A percentile compares a stretch with the other conserved stretches of the same genome.
phyloP scores from a whole-genome alignment of 1,140 invertebrate species.

The Prorops nasuta region DNA sequence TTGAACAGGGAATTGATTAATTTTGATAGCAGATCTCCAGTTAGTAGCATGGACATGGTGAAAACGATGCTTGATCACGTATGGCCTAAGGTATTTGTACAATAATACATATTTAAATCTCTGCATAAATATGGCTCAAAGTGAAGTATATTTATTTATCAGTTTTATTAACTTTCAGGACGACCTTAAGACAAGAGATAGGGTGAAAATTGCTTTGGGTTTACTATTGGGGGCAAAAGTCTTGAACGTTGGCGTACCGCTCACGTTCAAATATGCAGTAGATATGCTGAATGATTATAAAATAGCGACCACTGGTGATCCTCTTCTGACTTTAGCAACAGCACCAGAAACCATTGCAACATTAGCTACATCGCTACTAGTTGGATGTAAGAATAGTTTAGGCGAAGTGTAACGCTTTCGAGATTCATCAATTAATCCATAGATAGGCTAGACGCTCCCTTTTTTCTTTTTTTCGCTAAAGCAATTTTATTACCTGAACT shows the following conservation, averaged over 20 bases:
- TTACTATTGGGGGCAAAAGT: constrained; percentile 81
- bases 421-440: too few relatives aligned
- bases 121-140: too few relatives aligned
- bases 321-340: constrained; percentile 65
- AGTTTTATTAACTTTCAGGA: constrained; percentile 59
- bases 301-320: constrained; percentile 49
- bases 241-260: constrained; percentile 93
- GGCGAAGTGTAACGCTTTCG: too few relatives aligned
- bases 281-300: constrained; percentile 80
- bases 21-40: constrained; percentile 58
- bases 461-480: too few relatives aligned
- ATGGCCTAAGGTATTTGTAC: constrained; percentile 81
- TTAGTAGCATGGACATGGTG: constrained; percentile 80
- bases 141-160: too few relatives aligned
- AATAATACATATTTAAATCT: constrained; percentile 2
- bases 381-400: constrained; percentile 79
- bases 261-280: constrained; percentile 92
- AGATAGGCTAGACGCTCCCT: too few relatives aligned
- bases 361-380: constrained; percentile 74
- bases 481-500: too few relatives aligned
- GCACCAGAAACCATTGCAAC: constrained; percentile 72
- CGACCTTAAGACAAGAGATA: constrained; percentile 72
- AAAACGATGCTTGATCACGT: constrained; percentile 87
- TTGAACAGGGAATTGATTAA: constrained; percentile 66
- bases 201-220: constrained; percentile 83